phyloP scores from a whole-genome alignment of 2,113 vertebrate species.

The Corythornis vintsioides region DNA sequence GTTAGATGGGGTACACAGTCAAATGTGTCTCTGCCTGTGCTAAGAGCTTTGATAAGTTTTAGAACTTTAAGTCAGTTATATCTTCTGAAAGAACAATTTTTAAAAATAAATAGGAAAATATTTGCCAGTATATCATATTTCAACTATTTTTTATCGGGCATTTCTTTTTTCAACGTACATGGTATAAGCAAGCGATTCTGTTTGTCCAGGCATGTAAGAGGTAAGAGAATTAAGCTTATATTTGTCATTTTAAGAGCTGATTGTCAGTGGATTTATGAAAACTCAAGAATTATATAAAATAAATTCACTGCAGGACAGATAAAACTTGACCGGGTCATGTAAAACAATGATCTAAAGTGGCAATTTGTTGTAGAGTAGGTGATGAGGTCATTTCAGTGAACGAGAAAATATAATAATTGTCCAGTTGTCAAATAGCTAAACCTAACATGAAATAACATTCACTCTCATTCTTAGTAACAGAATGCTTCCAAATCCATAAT shows the following conservation, averaged over 20 bases:
- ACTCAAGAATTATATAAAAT: background rate
- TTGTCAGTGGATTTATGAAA: background rate
- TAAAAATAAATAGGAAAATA: background rate
- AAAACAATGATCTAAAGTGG: background rate
- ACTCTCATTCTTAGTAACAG: background rate
- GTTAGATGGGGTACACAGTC: background rate
- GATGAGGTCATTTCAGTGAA: conserved; percentile 47
- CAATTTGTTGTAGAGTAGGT: conserved; percentile 4
- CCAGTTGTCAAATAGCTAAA: background rate
- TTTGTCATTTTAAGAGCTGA: background rate
- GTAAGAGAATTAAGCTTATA: background rate
- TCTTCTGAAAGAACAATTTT: background rate
- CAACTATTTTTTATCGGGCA: background rate
- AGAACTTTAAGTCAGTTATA: background rate
- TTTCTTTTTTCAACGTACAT: background rate
- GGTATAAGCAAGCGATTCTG: background rate
- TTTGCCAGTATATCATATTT: background rate
- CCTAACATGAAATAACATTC: background rate
- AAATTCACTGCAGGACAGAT: background rate
- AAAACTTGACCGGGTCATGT: background rate
- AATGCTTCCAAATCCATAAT: background rate
- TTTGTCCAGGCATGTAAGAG: background rate
- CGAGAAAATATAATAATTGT: background rate
- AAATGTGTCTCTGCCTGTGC: background rate
- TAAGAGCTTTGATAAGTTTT: background rate